A percentile compares a stretch with the other conserved stretches of the same genome.
Evolutionary conservation across 2,113 vertebrate species (phyloP).

Genomic region (Cyprinodon variegatus): DNA sequence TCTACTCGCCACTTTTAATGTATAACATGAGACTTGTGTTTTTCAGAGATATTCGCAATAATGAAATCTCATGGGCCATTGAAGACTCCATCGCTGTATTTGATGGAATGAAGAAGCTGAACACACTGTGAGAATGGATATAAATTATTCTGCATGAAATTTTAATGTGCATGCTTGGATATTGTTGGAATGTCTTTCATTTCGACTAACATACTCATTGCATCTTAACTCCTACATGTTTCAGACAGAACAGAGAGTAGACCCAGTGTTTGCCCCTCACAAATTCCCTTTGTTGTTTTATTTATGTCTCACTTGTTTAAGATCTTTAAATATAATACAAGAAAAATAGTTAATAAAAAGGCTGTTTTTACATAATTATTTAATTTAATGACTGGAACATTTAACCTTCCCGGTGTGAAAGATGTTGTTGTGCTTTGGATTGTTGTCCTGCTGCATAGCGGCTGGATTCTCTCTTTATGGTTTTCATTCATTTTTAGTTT

Average conservation of each 20-base stretch:
- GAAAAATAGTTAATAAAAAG: not conserved
- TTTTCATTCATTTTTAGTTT: no score
- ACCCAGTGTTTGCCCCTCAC: not conserved
- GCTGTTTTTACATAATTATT: not conserved
- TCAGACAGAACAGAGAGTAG: not conserved
- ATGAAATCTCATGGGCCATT: slow-evolving; percentile 98
- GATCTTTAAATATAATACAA: not conserved
- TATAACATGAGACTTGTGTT: slow-evolving; percentile 29
- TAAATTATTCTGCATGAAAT: not conserved
- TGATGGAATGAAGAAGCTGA: slow-evolving; percentile 91
- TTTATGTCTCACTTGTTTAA: not conserved
- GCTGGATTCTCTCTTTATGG: no score
- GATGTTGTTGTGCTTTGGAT: not conserved
- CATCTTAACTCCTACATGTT: not conserved
- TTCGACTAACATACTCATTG: not conserved
- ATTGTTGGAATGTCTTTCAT: not conserved
- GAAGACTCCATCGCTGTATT: slow-evolving; percentile 97
- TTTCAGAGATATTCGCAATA: slow-evolving; percentile 91
- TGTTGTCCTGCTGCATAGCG: no score
- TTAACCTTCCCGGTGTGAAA: not conserved
- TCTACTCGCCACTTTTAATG: not conserved
- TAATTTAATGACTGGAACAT: not conserved
- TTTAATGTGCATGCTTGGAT: not conserved
- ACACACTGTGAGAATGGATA: slow-evolving; percentile 83
- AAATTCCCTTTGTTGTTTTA: not conserved